Evolutionary conservation across 1,140 invertebrate genomes (phyloP).

Genomic region (Drosophila takahashii): DNA sequence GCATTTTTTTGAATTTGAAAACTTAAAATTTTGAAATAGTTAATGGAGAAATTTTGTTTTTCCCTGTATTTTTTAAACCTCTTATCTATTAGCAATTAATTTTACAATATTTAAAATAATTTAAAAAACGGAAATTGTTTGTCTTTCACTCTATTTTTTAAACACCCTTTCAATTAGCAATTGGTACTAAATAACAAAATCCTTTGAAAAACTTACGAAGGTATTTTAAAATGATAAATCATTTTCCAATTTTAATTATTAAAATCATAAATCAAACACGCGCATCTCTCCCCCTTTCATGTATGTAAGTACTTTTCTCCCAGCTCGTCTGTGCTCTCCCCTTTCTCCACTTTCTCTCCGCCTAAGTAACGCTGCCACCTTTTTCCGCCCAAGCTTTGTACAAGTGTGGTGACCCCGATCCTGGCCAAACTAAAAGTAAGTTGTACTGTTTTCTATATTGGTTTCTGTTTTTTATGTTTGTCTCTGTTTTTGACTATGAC

Average conservation of each 20-base stretch:
- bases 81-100: no score
- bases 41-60: no score
- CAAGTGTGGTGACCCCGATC: conserved; percentile 36
- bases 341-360: not conserved
- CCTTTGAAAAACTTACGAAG: no score
- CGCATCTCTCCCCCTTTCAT: not conserved
- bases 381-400: conserved; percentile 49
- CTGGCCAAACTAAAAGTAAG: conserved; percentile 62
- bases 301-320: conserved; percentile 23
- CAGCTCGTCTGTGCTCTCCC: not conserved
- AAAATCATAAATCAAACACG: not conserved
- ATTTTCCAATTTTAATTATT: no score
- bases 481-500: conserved; percentile 41
- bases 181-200: no score
- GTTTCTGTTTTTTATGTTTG: conserved; percentile 14
- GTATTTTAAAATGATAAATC: no score
- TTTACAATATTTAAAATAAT: no score
- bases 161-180: not conserved
- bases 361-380: conserved; percentile 63
- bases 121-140: no score
- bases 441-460: conserved; percentile 68
- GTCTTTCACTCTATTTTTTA: no score
- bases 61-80: no score
- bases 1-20: no score
- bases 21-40: no score